phyloP scores from a whole-genome alignment of 1,140 invertebrate genomes.

The Cyphomyrmex costatus region DNA sequence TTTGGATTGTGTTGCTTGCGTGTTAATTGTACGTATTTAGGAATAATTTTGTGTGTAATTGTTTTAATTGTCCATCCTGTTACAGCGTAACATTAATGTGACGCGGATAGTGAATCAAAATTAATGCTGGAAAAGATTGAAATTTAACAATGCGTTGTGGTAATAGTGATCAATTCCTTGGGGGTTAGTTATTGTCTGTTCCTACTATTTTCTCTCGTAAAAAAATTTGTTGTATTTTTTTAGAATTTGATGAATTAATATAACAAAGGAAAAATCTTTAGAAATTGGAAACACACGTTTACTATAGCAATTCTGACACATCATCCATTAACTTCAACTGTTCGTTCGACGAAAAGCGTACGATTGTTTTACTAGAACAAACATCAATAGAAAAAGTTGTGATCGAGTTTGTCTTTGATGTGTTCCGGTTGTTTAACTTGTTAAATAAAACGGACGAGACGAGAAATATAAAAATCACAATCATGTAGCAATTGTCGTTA shows the following conservation, averaged over 20 bases:
- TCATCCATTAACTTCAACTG: background rate
- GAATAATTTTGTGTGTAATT: background rate
- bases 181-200: background rate
- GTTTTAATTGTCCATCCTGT: background rate
- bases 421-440: background rate
- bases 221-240: background rate
- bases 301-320: background rate
- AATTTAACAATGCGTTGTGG: background rate
- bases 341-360: background rate
- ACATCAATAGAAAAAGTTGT: conserved; percentile 6
- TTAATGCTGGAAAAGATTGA: background rate
- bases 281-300: conserved; percentile 7
- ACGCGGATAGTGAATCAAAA: background rate
- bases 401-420: background rate
- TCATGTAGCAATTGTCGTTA: background rate
- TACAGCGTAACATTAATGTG: background rate
- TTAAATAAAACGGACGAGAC: background rate
- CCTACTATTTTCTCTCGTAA: background rate
- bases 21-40: conserved; percentile 23
- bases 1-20: background rate
- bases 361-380: background rate
- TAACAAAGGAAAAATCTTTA: conserved; percentile 9
- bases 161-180: background rate
- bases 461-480: background rate
- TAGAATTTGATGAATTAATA: background rate